Evolutionary conservation across 2,113 vertebrate genomes (phyloP), one percentile per base, ranked within the genome.

Genomic region (Ciconia stormi): DNA sequence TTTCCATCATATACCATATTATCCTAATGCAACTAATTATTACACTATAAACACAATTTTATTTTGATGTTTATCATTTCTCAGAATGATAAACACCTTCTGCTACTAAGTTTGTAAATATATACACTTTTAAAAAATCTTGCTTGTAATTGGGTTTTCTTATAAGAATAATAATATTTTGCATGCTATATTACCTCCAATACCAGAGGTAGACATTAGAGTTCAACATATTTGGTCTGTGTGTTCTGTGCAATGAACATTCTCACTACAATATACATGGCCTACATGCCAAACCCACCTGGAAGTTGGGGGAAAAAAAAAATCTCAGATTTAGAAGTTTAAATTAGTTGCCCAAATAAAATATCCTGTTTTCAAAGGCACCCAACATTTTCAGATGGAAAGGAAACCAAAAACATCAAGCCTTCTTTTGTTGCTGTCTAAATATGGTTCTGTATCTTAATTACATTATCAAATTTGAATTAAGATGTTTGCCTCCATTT

Each of bases 401-500:
- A 72, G 73, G 44, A 85, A 61, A 59, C 21, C 4, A 4, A 25
- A 82, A 38, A 10, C 3, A 16, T 17, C n/a, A 80, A 76, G 27
- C 38, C 14, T 22, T 61, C 71, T 83, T 90, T 78, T 59, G 20
- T 27, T 86, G 27, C 20, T 61, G 76, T 19, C 49, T 78, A 77
- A 90, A 58, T 67, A 61, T 13, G 53, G 67, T 32, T 93, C 49
- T 84, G 1, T 63, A 87, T 78, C 73, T 87, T 61, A 69, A 91
- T 91, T 82, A 87, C 49, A 80, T 85, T 88, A 94, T 65, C n/a
- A 81, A 87, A 89, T 66, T 93, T 90, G 29, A 92, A 79, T 80
- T 65, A 77, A 65, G 49, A 61, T 52, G 40, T 71, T 93, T 92
- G 77, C 29, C 40, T 87, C 47, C 13, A 21, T 44, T 92, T 92